phyloP scores from a whole-genome alignment of 1,140 invertebrate genomes.

The Argopecten irradians region DNA sequence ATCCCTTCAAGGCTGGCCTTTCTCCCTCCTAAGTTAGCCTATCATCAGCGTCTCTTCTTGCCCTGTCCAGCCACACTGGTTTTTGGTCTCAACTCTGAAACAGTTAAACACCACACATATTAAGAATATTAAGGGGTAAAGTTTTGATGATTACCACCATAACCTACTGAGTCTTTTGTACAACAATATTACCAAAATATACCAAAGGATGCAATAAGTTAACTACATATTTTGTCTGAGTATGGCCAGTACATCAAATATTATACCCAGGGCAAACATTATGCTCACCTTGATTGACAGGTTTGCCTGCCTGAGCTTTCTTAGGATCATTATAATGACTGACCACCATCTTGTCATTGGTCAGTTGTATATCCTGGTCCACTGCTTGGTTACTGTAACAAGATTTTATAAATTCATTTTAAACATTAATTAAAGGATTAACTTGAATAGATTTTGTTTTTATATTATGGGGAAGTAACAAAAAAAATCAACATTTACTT shows the following conservation, averaged over 20 bases:
- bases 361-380: slow-evolving; percentile 74
- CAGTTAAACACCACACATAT: slow-evolving; percentile 35
- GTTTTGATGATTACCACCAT: not conserved
- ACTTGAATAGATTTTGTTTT: too few species aligned
- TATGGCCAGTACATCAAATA: not conserved
- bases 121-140: not conserved
- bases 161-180: not conserved
- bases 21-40: not conserved
- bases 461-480: too few species aligned
- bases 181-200: not conserved
- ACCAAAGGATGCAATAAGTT: not conserved
- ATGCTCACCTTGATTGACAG: slow-evolving; percentile 74
- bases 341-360: slow-evolving; percentile 74
- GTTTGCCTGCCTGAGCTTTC: slow-evolving; percentile 70
- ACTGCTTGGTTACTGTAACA: slow-evolving; percentile 71
- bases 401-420: too few species aligned
- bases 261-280: not conserved
- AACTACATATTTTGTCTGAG: not conserved
- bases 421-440: too few species aligned
- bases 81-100: slow-evolving; percentile 72
- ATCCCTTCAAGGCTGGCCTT: not conserved
- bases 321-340: slow-evolving; percentile 68
- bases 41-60: slow-evolving; percentile 36
- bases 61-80: slow-evolving; percentile 65
- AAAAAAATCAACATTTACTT: too few species aligned